Percentiles rank a stretch among this genome's conserved stretches.
phyloP scores from a whole-genome alignment of 2,888 invertebrate species.

The Glyphotaelius pellucidus region DNA sequence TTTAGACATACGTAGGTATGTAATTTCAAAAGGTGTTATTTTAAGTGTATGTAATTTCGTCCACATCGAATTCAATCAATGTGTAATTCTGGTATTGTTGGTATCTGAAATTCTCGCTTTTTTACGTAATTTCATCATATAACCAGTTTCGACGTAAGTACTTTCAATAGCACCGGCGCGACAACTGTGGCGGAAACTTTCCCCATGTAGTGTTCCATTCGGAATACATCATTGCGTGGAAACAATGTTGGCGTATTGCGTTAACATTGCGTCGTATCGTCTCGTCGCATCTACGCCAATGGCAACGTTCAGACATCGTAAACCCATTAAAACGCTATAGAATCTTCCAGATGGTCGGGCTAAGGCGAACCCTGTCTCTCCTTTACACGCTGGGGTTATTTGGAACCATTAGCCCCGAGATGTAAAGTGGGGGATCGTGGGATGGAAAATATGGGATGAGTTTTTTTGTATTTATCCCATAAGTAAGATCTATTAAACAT shows the following conservation, averaged over 20 bases:
- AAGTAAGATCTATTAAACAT: conserved; percentile 5
- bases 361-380: background rate
- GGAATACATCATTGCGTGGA: background rate
- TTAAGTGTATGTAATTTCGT: no score
- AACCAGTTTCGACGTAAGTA: no score
- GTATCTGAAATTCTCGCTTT: no score
- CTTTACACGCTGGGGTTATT: conserved; percentile 25
- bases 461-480: background rate
- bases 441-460: background rate
- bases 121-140: no score
- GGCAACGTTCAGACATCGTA: conserved; percentile 21
- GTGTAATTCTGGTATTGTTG: no score
- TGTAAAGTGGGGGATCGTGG: background rate
- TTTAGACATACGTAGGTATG: no score
- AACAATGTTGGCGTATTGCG: conserved; percentile 26
- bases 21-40: no score
- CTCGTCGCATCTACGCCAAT: background rate
- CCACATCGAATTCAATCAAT: no score
- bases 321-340: conserved; percentile 29
- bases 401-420: conserved; percentile 9
- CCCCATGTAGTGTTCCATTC: no score
- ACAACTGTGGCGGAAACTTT: background rate
- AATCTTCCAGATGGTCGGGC: conserved; percentile 32
- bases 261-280: background rate
- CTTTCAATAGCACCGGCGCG: background rate